Evolutionary conservation across 2,888 invertebrate genomes (phyloP).

Genomic region (Cephalotes varians): DNA sequence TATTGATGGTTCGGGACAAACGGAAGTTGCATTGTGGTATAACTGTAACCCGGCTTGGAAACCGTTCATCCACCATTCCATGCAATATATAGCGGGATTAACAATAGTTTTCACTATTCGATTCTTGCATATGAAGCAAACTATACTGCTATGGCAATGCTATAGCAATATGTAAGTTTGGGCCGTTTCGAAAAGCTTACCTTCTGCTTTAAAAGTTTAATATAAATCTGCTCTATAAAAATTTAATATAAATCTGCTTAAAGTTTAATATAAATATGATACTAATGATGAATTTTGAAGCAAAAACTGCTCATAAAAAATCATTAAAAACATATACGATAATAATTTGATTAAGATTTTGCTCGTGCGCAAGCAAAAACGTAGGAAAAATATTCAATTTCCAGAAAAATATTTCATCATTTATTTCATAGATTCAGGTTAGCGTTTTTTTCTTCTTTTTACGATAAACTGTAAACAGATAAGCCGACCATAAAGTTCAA

Average conservation of each 20-base stretch:
- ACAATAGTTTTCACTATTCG: slow-evolving; percentile 57
- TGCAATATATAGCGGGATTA: slow-evolving; percentile 53
- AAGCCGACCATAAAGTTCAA: neutral
- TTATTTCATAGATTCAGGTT: neutral
- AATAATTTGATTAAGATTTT: slow-evolving; percentile 5
- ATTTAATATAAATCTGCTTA: no score
- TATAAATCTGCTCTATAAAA: neutral
- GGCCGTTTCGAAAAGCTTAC: neutral
- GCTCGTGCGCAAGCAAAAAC: neutral
- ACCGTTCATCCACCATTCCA: slow-evolving; percentile 58
- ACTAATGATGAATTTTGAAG: neutral
- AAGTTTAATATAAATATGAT: slow-evolving; percentile 6
- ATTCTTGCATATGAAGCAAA: slow-evolving; percentile 34
- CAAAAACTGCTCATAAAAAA: neutral
- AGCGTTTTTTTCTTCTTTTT: neutral
- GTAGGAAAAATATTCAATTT: neutral
- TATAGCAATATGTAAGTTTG: neutral
- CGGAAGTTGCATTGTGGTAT: slow-evolving; percentile 62
- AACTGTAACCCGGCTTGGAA: slow-evolving; percentile 56
- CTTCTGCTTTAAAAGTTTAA: neutral
- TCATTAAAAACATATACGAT: neutral
- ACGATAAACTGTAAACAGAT: neutral
- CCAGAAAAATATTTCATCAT: neutral
- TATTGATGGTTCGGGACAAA: slow-evolving; percentile 35
- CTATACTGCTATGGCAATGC: neutral